phyloP scores from a whole-genome alignment of 1,140 invertebrate species.

The Periplaneta americana region DNA sequence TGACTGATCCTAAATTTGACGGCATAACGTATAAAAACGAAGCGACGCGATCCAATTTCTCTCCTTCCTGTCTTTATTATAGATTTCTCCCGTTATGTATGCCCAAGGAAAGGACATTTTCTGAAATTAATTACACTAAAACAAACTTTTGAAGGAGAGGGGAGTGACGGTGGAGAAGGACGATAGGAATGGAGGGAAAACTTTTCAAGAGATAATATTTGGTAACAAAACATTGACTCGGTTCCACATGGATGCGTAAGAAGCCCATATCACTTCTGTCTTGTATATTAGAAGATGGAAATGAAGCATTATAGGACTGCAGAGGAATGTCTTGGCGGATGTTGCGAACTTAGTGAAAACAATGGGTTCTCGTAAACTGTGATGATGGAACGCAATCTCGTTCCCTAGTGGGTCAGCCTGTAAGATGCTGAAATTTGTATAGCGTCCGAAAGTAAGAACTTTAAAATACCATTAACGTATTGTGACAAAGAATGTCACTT shows the following conservation, averaged over 20 bases:
- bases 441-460: too few relatives aligned
- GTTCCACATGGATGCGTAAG: neutral
- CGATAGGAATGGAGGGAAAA: neutral
- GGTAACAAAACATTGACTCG: neutral
- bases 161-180: neutral
- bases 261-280: neutral
- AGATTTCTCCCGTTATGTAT: neutral
- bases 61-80: neutral
- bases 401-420: too few relatives aligned
- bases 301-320: neutral
- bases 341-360: neutral
- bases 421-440: too few relatives aligned
- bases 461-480: too few relatives aligned
- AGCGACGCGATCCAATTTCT: neutral
- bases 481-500: too few relatives aligned
- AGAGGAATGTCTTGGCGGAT: neutral
- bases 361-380: neutral
- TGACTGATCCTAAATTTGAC: neutral
- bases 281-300: neutral
- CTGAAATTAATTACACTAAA: neutral
- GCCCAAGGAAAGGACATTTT: neutral
- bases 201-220: neutral
- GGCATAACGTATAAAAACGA: neutral
- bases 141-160: neutral
- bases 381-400: too few relatives aligned